Percentiles rank a stretch among this genome's conserved stretches.
Conservation (phyloP, 2,888 invertebrate species). For the Epinotia nisella region DNA sequence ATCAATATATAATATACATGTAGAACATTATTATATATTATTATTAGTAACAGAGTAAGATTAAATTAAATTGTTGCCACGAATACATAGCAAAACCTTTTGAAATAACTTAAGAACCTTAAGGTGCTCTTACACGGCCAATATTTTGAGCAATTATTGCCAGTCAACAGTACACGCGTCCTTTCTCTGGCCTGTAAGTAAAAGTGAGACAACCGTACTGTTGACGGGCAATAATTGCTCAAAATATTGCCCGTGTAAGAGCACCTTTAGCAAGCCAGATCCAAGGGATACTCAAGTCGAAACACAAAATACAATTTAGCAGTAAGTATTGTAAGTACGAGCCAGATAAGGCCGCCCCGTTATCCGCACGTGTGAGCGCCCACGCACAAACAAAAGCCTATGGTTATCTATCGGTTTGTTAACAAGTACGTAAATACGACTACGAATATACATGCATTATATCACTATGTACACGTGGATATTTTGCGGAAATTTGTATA, state of each 20-base stretch:
- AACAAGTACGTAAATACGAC: constrained; percentile 35
- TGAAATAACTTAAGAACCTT: too few species aligned
- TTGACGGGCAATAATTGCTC: too few species aligned
- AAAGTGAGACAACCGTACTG: too few species aligned
- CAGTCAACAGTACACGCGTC: too few species aligned
- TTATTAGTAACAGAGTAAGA: not conserved
- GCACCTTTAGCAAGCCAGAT: constrained; percentile 13
- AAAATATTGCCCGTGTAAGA: too few species aligned
- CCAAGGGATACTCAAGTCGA: constrained; percentile 8
- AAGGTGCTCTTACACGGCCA: too few species aligned
- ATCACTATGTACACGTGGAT: constrained; percentile 26
- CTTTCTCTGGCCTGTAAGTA: too few species aligned
- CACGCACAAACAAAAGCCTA: constrained; percentile 53
- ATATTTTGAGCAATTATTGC: too few species aligned
- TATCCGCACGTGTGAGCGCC: constrained; percentile 73
- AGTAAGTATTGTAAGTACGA: constrained; percentile 18
- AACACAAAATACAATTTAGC: constrained; percentile 37
- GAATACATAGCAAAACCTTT: not conserved
- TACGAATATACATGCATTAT: not conserved
- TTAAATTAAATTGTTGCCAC: not conserved
- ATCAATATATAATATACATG: too few species aligned
- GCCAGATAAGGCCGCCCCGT: constrained; percentile 66
- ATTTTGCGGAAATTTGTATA: constrained; percentile 33
- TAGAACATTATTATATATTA: too few species aligned
- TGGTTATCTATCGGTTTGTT: constrained; percentile 54